phyloP scores from a whole-genome alignment of 2,113 vertebrate genomes.

The Alosa alosa region DNA sequence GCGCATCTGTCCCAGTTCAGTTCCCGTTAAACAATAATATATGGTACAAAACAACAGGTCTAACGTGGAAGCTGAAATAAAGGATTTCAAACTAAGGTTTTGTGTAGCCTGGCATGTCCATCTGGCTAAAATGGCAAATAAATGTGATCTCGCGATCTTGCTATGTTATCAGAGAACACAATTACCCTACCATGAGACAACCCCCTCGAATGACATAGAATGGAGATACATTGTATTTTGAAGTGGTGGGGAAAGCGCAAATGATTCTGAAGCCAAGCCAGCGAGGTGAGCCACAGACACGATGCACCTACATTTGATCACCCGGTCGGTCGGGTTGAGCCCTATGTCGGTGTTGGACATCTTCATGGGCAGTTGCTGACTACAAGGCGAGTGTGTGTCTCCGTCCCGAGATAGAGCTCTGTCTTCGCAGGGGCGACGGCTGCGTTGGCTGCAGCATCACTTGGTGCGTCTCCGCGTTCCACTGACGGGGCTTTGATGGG shows the following conservation, averaged over 20 bases:
- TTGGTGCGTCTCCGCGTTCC: conserved; percentile 60
- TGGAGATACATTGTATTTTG: neutral
- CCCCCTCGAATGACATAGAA: neutral
- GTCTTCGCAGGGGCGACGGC: conserved; percentile 52
- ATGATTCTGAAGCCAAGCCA: neutral
- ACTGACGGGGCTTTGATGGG: conserved; percentile 6
- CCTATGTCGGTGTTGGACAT: conserved; percentile 75
- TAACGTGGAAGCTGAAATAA: neutral
- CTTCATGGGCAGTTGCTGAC: conserved; percentile 61
- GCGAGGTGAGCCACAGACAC: neutral
- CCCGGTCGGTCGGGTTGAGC: conserved; percentile 66
- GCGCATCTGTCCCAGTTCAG: neutral
- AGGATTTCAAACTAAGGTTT: neutral
- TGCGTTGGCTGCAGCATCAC: conserved; percentile 69
- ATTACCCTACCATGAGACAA: neutral
- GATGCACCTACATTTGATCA: conserved; percentile 72
- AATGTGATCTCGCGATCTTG: neutral
- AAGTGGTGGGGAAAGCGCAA: neutral
- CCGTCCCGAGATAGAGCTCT: conserved; percentile 56
- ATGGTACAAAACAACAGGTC: neutral
- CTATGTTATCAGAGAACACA: neutral
- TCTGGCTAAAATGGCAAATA: neutral
- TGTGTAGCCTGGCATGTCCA: neutral
- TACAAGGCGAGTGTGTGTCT: conserved; percentile 56
- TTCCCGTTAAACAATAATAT: neutral